Evolutionary conservation across 2,113 vertebrate genomes (phyloP), one percentile per base, ranked within the genome.

Genomic region (Scalopus aquaticus): DNA sequence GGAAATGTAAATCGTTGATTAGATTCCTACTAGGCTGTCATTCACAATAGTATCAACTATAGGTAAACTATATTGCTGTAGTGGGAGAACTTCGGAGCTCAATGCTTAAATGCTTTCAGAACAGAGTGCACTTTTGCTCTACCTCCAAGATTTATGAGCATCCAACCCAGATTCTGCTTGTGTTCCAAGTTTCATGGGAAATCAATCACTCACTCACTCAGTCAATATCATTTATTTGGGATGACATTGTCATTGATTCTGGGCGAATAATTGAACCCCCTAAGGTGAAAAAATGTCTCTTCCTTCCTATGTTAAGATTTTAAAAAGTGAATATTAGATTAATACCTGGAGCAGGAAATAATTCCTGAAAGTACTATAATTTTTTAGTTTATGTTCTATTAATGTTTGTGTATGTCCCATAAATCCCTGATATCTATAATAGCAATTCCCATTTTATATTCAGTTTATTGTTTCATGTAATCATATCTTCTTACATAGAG

Each of bases 71-170:
- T 30, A 10, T 2, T 5, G 9, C 30, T 42, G 11, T 20, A 44
- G 20, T 39, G 20, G 62, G 22, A 86, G 5, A 67, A 12, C 35
- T 70, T 92, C 81, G 42, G 37, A 72, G 74, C n/a, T 88, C 62
- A 86, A n/a, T n/a, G 79, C 30, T 72, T 62, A 24, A 88, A 70
- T 79, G 70, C 19, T 74, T 70, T 92, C 94, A 83, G 80, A 96
- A 93, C 9, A 88, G 44, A 91, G 69, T 56, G 24, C 70, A 51
- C 88, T 94, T 73, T 30, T 22, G 70, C 3, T 65, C 62, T 83
- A 19, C 74, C 54, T 94, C 64, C 95, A 90, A 96, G 78, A 96
- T 97, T 90, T 93, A 95, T 96, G 81, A 95, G 56, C 77, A 78
- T 93, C 88, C 62, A 95, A 54, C 73, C 49, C 87, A 88, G 82